A percentile compares a stretch with the other conserved stretches of the same genome.
Evolutionary conservation across 2,888 invertebrate species (phyloP).

Genomic region (Falcaria lacertinaria): DNA sequence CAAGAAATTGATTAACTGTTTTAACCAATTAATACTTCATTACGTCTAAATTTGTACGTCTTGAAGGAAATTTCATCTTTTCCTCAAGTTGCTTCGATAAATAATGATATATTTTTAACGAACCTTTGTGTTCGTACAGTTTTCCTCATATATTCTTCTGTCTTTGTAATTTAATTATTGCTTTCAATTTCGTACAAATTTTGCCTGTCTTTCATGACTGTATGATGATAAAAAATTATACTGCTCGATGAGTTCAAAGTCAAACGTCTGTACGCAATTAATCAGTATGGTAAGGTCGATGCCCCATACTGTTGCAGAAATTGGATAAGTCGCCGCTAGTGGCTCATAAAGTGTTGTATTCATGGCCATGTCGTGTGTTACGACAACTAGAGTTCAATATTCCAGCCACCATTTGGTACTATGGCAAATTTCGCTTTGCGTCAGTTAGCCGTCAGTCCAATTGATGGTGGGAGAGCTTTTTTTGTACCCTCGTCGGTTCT

Average conservation of each 20-base stretch:
- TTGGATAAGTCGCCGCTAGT: slow-evolving; percentile 48
- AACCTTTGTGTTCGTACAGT: no score
- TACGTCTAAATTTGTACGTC: slow-evolving; percentile 8
- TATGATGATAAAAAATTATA: slow-evolving; percentile 1
- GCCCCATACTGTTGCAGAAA: slow-evolving; percentile 43
- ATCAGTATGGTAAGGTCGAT: slow-evolving; percentile 44
- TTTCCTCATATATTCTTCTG: no score
- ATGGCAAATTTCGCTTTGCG: slow-evolving; percentile 60
- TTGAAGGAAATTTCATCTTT: not conserved
- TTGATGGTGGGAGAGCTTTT: slow-evolving; percentile 53
- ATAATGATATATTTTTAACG: no score
- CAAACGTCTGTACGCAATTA: slow-evolving; percentile 22
- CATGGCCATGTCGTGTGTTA: slow-evolving; percentile 41
- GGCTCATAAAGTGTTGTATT: slow-evolving; percentile 40
- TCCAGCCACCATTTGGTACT: slow-evolving; percentile 43
- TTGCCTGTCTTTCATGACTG: not conserved
- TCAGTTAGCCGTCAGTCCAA: slow-evolving; percentile 53
- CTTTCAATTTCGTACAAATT: no score
- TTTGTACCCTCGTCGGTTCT: slow-evolving; percentile 66
- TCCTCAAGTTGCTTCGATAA: no score
- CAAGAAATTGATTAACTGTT: not conserved
- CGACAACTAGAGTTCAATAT: slow-evolving; percentile 47
- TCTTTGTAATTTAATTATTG: no score
- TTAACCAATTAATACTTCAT: not conserved
- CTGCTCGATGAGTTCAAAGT: slow-evolving; percentile 17